Conservation (phyloP, 2,797 vertebrate genomes). For the Chelon labrosus region DNA sequence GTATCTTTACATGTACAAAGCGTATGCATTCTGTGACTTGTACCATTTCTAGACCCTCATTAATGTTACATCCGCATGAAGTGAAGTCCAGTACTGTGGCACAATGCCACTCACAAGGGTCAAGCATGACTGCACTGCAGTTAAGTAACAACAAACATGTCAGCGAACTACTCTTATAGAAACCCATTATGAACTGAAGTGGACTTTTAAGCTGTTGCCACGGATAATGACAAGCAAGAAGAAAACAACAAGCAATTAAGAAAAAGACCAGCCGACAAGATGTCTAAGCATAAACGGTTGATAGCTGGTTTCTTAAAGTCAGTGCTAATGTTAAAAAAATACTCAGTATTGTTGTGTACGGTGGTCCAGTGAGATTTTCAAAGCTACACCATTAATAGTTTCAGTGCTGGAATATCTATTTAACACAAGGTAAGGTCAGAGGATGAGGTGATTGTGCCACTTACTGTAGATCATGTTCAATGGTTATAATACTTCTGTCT, state of each 20-base stretch:
- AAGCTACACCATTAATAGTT: no score
- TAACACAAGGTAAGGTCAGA: not conserved
- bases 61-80: not conserved
- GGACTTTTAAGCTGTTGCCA: constrained; percentile 23
- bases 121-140: not conserved
- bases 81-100: not conserved
- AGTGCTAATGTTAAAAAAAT: not conserved
- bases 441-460: not conserved
- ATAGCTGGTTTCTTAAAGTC: not conserved
- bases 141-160: constrained; percentile 7
- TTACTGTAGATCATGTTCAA: not conserved
- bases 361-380: no score
- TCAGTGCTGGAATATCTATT: not conserved
- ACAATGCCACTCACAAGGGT: not conserved
- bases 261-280: constrained; percentile 10
- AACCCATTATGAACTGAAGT: constrained; percentile 11
- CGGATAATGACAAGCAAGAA: constrained; percentile 18
- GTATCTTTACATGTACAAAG: not conserved
- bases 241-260: constrained; percentile 27
- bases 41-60: not conserved
- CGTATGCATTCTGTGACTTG: not conserved
- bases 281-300: constrained; percentile 1
- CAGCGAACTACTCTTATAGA: constrained; percentile 1
- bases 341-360: not conserved
- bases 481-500: not conserved